These are phyloP conservation scores for Sprattus sprattus DNA, from an alignment of 2,113 vertebrate species.

Conservation along the genomic window DNA sequence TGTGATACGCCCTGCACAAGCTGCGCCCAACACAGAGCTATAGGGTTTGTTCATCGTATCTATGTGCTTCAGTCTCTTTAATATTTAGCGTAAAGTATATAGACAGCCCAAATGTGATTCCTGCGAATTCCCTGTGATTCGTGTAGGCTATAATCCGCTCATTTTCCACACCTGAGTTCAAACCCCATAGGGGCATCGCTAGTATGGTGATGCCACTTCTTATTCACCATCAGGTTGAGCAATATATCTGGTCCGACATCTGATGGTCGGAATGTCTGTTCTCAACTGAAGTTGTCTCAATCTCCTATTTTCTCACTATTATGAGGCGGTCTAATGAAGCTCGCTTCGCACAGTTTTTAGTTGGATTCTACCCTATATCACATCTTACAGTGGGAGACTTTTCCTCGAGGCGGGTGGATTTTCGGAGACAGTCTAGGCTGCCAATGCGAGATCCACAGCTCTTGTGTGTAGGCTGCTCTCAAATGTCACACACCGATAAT, in stretches of 20 bases:
- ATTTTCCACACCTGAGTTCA: conserved; percentile 9
- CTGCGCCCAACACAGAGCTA: conserved; percentile 10
- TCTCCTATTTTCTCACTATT: not conserved
- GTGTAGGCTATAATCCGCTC: not conserved
- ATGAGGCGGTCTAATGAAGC: not conserved
- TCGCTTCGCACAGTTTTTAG: not conserved
- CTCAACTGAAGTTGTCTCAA: conserved; percentile 4
- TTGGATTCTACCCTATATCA: not conserved
- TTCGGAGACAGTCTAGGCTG: not conserved
- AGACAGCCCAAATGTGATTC: not conserved
- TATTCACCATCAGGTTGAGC: not conserved
- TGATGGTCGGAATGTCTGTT: not conserved
- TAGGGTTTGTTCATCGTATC: conserved; percentile 23
- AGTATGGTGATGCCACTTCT: conserved; percentile 3
- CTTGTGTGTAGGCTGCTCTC: not conserved
- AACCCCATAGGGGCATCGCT: not conserved
- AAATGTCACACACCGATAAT: not conserved
- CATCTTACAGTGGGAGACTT: conserved; percentile 2
- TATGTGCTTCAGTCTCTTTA: not conserved
- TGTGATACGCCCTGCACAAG: conserved; percentile 42
- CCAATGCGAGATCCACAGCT: not conserved
- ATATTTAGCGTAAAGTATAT: conserved; percentile 6
- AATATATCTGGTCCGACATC: conserved; percentile 1
- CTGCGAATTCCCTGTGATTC: not conserved
- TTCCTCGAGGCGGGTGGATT: not conserved